phyloP scores from a whole-genome alignment of 64 coral and sea anemone genomes.

The Hydrozoanthus tunicans region DNA sequence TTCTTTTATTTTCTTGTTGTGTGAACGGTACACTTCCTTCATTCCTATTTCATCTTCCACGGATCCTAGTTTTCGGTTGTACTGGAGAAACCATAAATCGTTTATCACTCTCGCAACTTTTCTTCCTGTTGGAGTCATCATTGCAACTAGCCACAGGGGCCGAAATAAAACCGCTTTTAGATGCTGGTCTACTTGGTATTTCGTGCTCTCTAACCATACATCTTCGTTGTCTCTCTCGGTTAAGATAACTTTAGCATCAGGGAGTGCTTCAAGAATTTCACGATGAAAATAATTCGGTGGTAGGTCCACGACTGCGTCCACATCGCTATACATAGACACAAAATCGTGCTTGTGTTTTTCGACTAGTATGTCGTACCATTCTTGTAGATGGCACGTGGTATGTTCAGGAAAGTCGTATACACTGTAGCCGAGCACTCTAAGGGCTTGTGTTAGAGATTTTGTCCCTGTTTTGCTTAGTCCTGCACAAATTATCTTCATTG shows the following conservation, averaged over 20 bases:
- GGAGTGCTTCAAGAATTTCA: neutral
- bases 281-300: neutral
- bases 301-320: neutral
- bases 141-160: neutral
- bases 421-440: neutral
- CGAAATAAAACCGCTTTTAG: too few relatives aligned
- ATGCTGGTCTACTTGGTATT: neutral
- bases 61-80: neutral
- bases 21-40: conserved; percentile 29
- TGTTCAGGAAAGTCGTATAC: neutral
- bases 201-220: neutral
- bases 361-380: neutral
- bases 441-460: neutral
- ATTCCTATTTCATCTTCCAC: neutral
- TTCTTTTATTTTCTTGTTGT: conserved; percentile 20
- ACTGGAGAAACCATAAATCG: neutral
- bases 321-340: neutral
- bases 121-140: neutral
- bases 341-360: neutral
- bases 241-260: conserved; percentile 1
- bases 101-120: neutral
- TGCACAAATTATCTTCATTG: neutral
- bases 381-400: neutral
- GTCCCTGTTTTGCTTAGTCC: neutral
- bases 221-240: neutral